Conservation (phyloP, 2,888 invertebrate species). For the Eristalis intricaria region DNA sequence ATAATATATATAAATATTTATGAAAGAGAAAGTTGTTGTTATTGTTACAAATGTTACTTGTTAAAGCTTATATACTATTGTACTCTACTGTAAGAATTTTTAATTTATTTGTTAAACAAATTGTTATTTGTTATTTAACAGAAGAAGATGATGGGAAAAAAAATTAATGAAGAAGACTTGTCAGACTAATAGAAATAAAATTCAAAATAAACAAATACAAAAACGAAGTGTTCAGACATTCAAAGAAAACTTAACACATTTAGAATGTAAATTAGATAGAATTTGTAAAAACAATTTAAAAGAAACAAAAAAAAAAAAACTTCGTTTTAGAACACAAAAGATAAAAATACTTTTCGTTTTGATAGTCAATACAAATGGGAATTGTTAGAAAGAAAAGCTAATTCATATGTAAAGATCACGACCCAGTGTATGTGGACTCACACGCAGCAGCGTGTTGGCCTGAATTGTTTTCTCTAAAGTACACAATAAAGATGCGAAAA, state of each 20-base stretch:
- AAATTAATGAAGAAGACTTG: constrained; percentile 51
- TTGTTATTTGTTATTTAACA: constrained; percentile 18
- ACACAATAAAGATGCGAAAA: constrained; percentile 46
- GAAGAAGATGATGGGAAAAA: neutral
- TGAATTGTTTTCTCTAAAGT: constrained; percentile 37
- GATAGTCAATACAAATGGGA: constrained; percentile 34
- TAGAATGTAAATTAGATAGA: constrained; percentile 41
- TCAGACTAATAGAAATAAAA: constrained; percentile 36
- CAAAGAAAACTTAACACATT: constrained; percentile 10
- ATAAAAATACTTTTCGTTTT: constrained; percentile 20
- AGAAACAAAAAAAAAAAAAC: constrained; percentile 22
- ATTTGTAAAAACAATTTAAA: constrained; percentile 28
- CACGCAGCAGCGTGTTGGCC: constrained; percentile 1
- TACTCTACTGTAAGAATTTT: constrained; percentile 16
- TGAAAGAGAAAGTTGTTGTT: constrained; percentile 27
- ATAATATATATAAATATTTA: constrained; percentile 39
- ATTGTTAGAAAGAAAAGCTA: constrained; percentile 37
- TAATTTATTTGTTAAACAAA: constrained; percentile 23
- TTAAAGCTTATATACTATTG: constrained; percentile 31
- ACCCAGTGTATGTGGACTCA: constrained; percentile 22
- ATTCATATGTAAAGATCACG: constrained; percentile 25
- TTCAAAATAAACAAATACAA: constrained; percentile 14
- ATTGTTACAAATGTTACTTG: constrained; percentile 56
- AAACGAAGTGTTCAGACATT: constrained; percentile 60
- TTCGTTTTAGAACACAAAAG: constrained; percentile 31